Conservation (phyloP, 2,797 vertebrate species). For the Glyptemys insculpta region DNA sequence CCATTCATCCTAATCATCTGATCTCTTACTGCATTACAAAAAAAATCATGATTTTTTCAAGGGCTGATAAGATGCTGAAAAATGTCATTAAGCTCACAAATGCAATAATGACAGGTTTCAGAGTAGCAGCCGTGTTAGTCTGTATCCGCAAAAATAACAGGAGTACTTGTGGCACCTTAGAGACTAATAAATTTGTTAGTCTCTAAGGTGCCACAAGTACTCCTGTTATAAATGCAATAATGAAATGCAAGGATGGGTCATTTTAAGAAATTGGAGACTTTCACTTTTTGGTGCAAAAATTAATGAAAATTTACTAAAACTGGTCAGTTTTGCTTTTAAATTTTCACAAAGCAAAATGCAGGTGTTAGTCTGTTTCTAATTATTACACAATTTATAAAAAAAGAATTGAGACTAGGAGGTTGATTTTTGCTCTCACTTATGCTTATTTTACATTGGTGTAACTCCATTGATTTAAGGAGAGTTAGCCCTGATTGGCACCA, state of each 20-base stretch:
- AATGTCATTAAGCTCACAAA: neutral
- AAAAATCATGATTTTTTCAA: neutral
- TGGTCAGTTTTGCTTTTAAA: neutral
- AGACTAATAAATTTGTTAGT: too few species aligned
- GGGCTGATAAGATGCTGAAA: neutral
- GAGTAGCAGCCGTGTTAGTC: too few species aligned
- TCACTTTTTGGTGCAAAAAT: neutral
- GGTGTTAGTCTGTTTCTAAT: neutral
- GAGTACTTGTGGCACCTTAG: too few species aligned
- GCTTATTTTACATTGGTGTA: neutral
- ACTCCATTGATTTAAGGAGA: neutral
- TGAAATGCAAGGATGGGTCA: too few species aligned
- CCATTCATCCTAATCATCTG: rapidly evolving
- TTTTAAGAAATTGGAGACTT: neutral
- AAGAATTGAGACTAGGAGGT: neutral
- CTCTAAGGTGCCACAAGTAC: too few species aligned
- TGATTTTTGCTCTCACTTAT: neutral
- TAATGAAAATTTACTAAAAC: neutral
- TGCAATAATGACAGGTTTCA: too few species aligned
- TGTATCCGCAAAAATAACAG: too few species aligned
- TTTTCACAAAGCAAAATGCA: neutral
- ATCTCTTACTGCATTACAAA: neutral
- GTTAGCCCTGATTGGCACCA: neutral
- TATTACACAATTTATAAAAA: neutral
- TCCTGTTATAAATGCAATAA: too few species aligned